Conservation (phyloP, 2,888 invertebrate species). For the Heteromyza rotundicornis region DNA sequence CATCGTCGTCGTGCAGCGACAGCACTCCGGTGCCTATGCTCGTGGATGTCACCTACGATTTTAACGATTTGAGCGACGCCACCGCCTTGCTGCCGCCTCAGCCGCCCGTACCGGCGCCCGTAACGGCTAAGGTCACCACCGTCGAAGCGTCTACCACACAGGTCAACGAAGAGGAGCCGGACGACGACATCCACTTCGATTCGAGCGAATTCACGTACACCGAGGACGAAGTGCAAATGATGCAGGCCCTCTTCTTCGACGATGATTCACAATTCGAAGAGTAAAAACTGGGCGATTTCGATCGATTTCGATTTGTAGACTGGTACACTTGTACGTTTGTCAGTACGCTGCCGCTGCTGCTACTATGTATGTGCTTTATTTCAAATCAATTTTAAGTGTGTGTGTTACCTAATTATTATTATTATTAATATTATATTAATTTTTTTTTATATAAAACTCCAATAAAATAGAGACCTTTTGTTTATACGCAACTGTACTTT, state of each 20-base stretch:
- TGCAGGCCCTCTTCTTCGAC: conserved; percentile 23
- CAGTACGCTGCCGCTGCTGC: too few relatives aligned
- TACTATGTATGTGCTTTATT: conserved; percentile 27
- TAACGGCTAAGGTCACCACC: conserved; percentile 26
- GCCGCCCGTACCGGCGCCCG: conserved; percentile 27
- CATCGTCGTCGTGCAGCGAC: conserved; percentile 12
- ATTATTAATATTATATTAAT: conserved; percentile 21
- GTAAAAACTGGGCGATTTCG: neutral
- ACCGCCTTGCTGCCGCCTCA: conserved; percentile 29
- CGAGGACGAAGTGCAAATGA: conserved; percentile 31
- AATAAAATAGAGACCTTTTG: conserved; percentile 21
- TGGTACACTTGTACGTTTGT: too few relatives aligned
- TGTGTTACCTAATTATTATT: conserved; percentile 23
- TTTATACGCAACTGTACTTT: conserved; percentile 18
- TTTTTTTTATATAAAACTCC: conserved; percentile 17
- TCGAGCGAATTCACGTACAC: conserved; percentile 26
- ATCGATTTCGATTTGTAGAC: neutral
- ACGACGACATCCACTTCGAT: conserved; percentile 17
- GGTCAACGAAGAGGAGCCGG: conserved; percentile 7
- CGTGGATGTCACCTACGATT: conserved; percentile 23
- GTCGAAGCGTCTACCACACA: conserved; percentile 20
- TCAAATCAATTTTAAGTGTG: conserved; percentile 25
- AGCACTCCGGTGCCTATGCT: conserved; percentile 24
- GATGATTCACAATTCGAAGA: conserved; percentile 25
- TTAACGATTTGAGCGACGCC: conserved; percentile 24